Conservation (phyloP, 2,797 vertebrate genomes). For the Notoglanidium macrostoma region DNA sequence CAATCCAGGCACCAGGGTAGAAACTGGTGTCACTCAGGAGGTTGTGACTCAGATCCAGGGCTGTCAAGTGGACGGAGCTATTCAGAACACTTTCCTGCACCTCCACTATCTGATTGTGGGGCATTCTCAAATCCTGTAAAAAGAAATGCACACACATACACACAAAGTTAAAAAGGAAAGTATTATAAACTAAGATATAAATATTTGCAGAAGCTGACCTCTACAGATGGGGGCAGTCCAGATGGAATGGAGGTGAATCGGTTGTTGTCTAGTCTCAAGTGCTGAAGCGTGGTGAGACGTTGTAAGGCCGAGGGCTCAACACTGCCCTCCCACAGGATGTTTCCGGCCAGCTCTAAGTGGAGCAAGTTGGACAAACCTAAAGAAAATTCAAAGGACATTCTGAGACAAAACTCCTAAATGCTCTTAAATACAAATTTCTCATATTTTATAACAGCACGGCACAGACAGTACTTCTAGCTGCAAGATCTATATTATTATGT, state of each 20-base stretch:
- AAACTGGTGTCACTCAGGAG: conserved; percentile 73
- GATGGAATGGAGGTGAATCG: conserved; percentile 71
- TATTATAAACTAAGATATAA: not conserved
- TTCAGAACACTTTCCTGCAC: conserved; percentile 69
- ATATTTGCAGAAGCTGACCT: conserved; percentile 66
- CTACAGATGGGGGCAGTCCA: conserved; percentile 75
- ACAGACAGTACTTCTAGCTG: not conserved
- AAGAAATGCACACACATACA: conserved; percentile 29
- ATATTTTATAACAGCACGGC: not conserved
- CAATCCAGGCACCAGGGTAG: conserved; percentile 65
- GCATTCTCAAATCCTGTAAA: conserved; percentile 74
- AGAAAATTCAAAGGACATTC: conserved; percentile 8
- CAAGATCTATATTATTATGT: not conserved
- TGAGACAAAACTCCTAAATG: not conserved
- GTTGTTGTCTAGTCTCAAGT: conserved; percentile 75
- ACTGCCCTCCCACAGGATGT: conserved; percentile 71
- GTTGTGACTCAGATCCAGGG: conserved; percentile 80
- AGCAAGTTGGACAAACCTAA: conserved; percentile 75
- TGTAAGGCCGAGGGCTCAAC: conserved; percentile 72
- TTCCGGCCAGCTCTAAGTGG: conserved; percentile 75
- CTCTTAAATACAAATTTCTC: not conserved
- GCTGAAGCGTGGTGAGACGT: conserved; percentile 69
- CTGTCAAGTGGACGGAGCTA: conserved; percentile 65
- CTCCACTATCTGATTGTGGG: conserved; percentile 71
- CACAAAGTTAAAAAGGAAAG: not conserved